These are phyloP conservation scores for Rhynchotus rufescens DNA, from an alignment of 2,797 vertebrate species.

Conservation along the genomic window DNA sequence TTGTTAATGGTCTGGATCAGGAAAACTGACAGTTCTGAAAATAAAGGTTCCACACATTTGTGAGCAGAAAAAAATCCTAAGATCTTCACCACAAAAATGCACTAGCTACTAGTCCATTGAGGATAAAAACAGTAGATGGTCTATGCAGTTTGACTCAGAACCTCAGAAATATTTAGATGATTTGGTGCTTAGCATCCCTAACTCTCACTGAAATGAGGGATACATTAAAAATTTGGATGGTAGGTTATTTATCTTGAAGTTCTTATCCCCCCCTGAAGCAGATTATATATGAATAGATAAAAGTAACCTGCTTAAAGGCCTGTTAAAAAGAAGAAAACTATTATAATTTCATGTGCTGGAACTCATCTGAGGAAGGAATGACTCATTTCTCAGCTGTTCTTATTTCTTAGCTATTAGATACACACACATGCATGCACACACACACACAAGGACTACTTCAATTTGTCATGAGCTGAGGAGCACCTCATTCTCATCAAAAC, in stretches of 20 bases:
- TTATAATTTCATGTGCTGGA: background rate
- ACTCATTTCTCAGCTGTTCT: background rate
- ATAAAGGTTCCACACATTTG: background rate
- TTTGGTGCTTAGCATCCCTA: background rate
- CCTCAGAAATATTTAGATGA: background rate
- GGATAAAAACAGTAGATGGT: background rate
- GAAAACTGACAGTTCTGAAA: background rate
- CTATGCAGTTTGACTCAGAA: background rate
- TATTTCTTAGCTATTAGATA: background rate
- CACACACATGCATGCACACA: accelerated
- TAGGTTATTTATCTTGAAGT: background rate
- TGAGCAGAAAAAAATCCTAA: background rate
- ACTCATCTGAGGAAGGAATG: background rate
- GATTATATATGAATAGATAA: background rate
- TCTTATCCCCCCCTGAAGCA: background rate
- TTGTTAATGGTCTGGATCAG: background rate
- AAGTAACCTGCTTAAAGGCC: background rate
- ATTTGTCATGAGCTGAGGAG: background rate
- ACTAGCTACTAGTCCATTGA: background rate
- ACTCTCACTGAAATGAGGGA: background rate
- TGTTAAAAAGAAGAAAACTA: background rate
- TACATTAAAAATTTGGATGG: background rate
- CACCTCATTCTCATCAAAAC: background rate
- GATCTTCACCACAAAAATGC: background rate
- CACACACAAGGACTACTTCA: background rate